phyloP scores from a whole-genome alignment of 2,797 vertebrate species.

The Tangara arthus region DNA sequence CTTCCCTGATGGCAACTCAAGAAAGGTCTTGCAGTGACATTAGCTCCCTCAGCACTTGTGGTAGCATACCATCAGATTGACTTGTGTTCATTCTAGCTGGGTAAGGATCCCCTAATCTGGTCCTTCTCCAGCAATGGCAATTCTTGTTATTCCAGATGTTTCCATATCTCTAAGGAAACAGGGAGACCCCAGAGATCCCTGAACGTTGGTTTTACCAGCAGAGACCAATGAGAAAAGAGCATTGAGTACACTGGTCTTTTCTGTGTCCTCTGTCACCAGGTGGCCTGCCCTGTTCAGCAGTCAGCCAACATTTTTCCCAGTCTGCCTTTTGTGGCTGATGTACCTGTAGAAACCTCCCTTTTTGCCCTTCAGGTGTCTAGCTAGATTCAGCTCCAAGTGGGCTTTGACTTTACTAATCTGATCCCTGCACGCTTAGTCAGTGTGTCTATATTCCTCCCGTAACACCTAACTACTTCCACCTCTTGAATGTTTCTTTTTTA shows the following conservation, averaged over 20 bases:
- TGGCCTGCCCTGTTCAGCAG: accelerated
- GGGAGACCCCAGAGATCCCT: neutral
- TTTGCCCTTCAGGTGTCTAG: neutral
- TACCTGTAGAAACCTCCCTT: neutral
- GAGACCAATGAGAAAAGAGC: neutral
- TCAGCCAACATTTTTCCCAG: neutral
- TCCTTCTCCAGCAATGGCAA: neutral
- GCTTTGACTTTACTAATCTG: neutral
- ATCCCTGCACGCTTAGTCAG: neutral
- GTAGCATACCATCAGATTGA: neutral
- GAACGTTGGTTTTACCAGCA: neutral
- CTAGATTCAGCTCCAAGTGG: neutral
- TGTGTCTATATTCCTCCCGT: neutral
- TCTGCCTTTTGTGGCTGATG: neutral
- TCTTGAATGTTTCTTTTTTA: neutral
- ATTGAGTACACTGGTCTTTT: neutral
- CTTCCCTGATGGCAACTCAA: neutral
- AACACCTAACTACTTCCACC: neutral
- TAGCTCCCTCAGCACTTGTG: neutral
- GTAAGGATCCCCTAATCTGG: neutral
- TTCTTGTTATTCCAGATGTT: neutral
- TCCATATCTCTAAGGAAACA: neutral
- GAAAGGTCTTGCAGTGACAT: neutral
- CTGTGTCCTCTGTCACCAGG: neutral
- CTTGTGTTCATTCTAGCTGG: neutral